Conservation (phyloP, 2,888 invertebrate genomes). For the Netelia fuscicornis region DNA sequence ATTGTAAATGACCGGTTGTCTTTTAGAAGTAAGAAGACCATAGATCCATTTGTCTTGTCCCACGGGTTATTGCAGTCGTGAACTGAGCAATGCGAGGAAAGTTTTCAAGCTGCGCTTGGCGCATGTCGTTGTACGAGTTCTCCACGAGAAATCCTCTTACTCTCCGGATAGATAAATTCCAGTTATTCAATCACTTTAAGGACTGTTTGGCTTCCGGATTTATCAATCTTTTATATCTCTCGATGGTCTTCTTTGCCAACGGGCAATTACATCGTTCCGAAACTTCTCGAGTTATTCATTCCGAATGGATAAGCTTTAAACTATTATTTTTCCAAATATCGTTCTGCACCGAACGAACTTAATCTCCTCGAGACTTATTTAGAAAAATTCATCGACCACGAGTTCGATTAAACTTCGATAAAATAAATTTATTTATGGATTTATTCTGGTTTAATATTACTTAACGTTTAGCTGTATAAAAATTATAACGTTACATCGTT, state of each 20-base stretch:
- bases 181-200: slow-evolving; percentile 29
- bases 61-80: slow-evolving; percentile 19
- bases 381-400: no score
- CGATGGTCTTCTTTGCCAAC: no score
- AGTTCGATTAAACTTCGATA: no score
- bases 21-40: slow-evolving; percentile 31
- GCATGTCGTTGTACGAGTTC: slow-evolving; percentile 18
- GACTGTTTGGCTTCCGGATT: slow-evolving; percentile 17
- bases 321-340: no score
- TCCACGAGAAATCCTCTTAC: slow-evolving; percentile 16
- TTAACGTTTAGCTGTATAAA: no score
- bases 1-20: slow-evolving; percentile 31
- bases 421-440: no score
- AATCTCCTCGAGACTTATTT: no score
- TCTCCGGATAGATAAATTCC: slow-evolving; percentile 24
- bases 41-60: slow-evolving; percentile 37
- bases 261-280: no score
- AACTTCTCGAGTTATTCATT: slow-evolving; percentile 1
- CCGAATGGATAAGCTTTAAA: no score
- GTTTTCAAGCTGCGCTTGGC: slow-evolving; percentile 32
- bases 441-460: no score
- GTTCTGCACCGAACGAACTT: no score
- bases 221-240: neutral
- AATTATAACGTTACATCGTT: no score
- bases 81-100: slow-evolving; percentile 26